Base-by-base conservation (phyloP, 2,797 vertebrate species). In the Acrossocheilus wenchowensis region DNA sequence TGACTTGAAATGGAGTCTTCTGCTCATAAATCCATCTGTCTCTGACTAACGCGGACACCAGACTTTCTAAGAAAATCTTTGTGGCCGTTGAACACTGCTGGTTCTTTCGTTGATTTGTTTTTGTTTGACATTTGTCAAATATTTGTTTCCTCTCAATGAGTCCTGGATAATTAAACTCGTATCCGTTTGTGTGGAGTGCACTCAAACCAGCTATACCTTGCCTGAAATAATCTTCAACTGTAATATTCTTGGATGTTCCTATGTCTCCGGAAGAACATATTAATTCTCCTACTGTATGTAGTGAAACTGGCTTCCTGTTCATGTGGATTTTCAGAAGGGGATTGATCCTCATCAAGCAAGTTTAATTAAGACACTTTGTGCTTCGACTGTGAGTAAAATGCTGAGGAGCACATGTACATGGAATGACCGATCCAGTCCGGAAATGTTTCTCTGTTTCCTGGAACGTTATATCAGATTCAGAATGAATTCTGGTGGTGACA, bases 181-280 rank as follows among this genome's bases (percentile, higher is more conserved):
- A 60, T 86, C 88, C 39, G 62, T 81, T 82, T 69, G 77, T 82
- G 89, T 86, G 83, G 81, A 86, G 83, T 77, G 85, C 62, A 69
- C 54, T 78, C 64, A 62, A 81, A 69, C 36, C 81, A 82, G 78
- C 83, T 86, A n/a, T 84, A 45, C 64, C 52, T 88, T 50, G 74
- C 81, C 48, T 75, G 69, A 79, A 79, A 64, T 75, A 19, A 64
- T 83, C n/a, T 87, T 84, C 80, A 43, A 64, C 88, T 71, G 78
- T 74, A 77, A 79, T 36, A 41, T 84, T 78, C 72, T 74, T 69
- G 87, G 82, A 84, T 45, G 50, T 71, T 90, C n/a, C 64, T 23
- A 68, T 79, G 75, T 86, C 83, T 88, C 75, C 57, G 12, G 68
- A 89, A 21, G 85, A 74, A 68, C 81, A 69, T 79, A 62, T 73